Percentiles rank a stretch among this genome's conserved stretches.
phyloP scores from a whole-genome alignment of 2,888 invertebrate species.

The Tachina lurida region DNA sequence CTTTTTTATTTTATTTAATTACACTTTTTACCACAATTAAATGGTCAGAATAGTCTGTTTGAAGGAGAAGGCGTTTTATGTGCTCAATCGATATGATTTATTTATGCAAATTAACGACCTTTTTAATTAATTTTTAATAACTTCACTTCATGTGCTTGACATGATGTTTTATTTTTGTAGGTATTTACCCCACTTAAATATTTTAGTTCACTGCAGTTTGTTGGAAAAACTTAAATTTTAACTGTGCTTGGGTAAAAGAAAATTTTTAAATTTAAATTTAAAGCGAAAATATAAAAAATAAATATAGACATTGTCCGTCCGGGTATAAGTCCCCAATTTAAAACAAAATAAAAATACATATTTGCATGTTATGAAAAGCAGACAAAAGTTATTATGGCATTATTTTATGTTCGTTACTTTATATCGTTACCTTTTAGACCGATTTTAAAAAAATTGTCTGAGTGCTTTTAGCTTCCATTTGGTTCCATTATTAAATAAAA shows the following conservation, averaged over 20 bases:
- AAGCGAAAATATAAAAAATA: background rate
- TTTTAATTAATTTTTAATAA: slow-evolving; percentile 62
- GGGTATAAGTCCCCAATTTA: too few relatives aligned
- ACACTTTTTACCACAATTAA: background rate
- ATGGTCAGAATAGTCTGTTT: background rate
- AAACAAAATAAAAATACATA: too few relatives aligned
- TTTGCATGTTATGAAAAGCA: too few relatives aligned
- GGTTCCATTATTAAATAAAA: too few relatives aligned
- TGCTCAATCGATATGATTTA: slow-evolving; percentile 11
- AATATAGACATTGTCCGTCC: background rate
- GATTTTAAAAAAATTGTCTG: too few relatives aligned
- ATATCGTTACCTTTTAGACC: too few relatives aligned
- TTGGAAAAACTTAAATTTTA: background rate
- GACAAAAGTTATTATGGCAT: too few relatives aligned
- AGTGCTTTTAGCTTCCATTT: too few relatives aligned
- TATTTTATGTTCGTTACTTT: too few relatives aligned
- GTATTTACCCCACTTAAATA: background rate
- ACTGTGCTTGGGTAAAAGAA: background rate
- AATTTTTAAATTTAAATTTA: background rate
- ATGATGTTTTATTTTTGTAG: background rate
- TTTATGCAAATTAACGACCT: slow-evolving; percentile 47
- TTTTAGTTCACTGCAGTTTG: slow-evolving; percentile 1
- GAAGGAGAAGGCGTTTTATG: background rate
- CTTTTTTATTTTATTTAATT: background rate
- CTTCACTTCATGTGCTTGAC: background rate